A percentile compares a stretch with the other conserved stretches of the same genome.
phyloP scores from a whole-genome alignment of 2,113 vertebrate genomes.

The Cyprinodon tularosa region DNA sequence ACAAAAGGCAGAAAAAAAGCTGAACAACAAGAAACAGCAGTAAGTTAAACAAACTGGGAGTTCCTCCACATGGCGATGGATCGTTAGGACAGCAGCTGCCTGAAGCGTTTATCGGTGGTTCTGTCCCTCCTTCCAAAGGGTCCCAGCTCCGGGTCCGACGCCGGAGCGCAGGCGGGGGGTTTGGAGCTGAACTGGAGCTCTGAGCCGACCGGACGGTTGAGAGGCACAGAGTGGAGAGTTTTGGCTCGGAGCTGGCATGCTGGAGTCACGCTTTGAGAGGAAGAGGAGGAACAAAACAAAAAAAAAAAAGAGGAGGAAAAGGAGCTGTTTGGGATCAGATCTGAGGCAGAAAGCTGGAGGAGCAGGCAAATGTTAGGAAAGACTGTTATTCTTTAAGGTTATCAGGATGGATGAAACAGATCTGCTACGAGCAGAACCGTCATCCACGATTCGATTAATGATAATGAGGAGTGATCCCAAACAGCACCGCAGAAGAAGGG shows the following conservation, averaged over 20 bases:
- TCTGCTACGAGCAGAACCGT: slow-evolving; percentile 31
- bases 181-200: slow-evolving; percentile 81
- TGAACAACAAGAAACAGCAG: slow-evolving; percentile 9
- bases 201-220: slow-evolving; percentile 85
- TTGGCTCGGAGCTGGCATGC: slow-evolving; percentile 95
- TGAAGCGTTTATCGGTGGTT: slow-evolving; percentile 70
- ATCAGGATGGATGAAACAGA: background rate
- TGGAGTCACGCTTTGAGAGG: slow-evolving; percentile 84
- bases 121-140: slow-evolving; percentile 30
- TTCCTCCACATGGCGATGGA: slow-evolving; percentile 43
- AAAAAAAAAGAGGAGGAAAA: background rate
- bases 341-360: background rate
- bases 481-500: slow-evolving; percentile 44
- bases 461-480: slow-evolving; percentile 41
- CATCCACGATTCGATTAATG: background rate
- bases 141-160: slow-evolving; percentile 69
- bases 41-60: slow-evolving; percentile 37
- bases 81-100: slow-evolving; percentile 80
- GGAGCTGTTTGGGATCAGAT: slow-evolving; percentile 50
- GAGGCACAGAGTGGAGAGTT: slow-evolving; percentile 94
- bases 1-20: slow-evolving; percentile 49
- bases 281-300: background rate
- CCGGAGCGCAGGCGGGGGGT: slow-evolving; percentile 58
- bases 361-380: background rate
- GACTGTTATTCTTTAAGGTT: background rate